Evolutionary conservation across 2,113 vertebrate genomes (phyloP).

Genomic region (Suricata suricatta): DNA sequence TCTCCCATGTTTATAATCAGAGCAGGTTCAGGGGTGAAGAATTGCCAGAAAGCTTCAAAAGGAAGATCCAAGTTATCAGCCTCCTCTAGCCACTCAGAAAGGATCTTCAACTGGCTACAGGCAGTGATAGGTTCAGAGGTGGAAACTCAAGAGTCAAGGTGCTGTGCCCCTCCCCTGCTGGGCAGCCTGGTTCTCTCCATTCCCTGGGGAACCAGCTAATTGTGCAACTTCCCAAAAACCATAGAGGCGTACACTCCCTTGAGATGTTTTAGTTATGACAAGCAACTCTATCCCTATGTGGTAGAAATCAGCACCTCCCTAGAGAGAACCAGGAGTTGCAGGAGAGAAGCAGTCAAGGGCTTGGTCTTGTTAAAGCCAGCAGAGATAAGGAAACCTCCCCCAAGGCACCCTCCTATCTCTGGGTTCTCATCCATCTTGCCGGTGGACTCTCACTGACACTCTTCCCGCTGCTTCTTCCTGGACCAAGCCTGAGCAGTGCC

Average conservation of each 20-base stretch:
- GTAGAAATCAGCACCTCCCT: background rate
- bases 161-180: background rate
- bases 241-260: background rate
- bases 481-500: background rate
- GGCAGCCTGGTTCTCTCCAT: background rate
- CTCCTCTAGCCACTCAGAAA: background rate
- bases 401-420: accelerated
- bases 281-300: background rate
- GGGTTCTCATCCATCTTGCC: accelerated
- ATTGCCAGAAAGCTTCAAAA: background rate
- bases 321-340: background rate
- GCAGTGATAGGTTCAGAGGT: background rate
- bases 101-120: background rate
- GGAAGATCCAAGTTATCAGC: background rate
- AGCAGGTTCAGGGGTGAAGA: background rate
- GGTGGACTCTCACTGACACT: accelerated
- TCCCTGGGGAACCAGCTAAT: background rate
- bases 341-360: background rate
- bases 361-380: background rate
- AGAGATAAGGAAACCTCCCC: background rate
- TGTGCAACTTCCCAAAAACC: background rate
- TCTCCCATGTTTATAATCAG: background rate
- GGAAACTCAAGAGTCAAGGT: background rate
- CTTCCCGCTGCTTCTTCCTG: accelerated
- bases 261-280: constrained; percentile 41